These are phyloP conservation scores for Sebastolobus alascanus DNA, from an alignment of 2,797 vertebrate genomes.

Conservation along the genomic window DNA sequence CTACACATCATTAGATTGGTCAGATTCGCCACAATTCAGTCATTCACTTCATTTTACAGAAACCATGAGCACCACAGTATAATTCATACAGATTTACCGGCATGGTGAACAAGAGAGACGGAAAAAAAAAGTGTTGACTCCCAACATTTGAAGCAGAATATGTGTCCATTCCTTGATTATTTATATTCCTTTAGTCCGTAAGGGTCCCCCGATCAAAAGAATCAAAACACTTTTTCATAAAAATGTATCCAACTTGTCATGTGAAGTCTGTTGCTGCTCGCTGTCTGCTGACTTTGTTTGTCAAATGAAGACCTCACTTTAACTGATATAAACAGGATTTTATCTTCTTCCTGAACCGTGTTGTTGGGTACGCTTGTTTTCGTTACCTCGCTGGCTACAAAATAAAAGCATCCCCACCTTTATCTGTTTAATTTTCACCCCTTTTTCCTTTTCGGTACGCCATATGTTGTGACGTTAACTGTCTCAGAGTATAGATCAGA, in stretches of 20 bases:
- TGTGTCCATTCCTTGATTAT: background rate
- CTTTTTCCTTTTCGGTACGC: rapidly evolving
- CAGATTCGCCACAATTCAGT: background rate
- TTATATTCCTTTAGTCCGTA: background rate
- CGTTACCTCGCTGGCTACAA: background rate
- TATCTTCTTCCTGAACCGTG: background rate
- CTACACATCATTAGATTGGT: background rate
- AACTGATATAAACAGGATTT: background rate
- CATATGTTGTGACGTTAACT: background rate
- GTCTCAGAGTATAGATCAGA: background rate
- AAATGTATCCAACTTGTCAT: too few relatives aligned
- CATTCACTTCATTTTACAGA: too few relatives aligned
- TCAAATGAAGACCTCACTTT: background rate
- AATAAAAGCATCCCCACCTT: background rate
- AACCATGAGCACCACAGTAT: too few relatives aligned
- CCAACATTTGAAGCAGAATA: background rate
- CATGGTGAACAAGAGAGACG: too few relatives aligned
- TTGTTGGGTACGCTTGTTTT: background rate
- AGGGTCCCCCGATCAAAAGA: too few relatives aligned
- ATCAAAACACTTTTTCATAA: rapidly evolving
- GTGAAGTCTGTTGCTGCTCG: too few relatives aligned
- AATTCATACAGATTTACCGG: too few relatives aligned
- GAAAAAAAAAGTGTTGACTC: background rate
- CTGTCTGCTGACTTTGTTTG: background rate
- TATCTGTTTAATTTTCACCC: too few relatives aligned